These are phyloP conservation scores for Drosophila mayaguana DNA, from an alignment of 2,888 invertebrate genomes.

Conservation along the genomic window DNA sequence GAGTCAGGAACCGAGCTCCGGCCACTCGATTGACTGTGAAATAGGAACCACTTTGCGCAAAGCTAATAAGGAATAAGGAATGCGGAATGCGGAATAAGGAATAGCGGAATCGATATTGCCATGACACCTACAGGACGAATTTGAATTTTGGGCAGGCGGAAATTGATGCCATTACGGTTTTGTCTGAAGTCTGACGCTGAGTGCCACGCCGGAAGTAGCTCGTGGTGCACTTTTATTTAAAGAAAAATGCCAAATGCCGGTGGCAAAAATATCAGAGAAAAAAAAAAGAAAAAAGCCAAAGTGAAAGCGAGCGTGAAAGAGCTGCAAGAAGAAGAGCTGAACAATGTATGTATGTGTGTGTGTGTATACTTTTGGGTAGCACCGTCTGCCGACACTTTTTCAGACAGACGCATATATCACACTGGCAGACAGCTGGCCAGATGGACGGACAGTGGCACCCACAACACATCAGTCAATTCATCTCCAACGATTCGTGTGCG, in stretches of 20 bases:
- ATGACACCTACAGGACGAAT: slow-evolving; percentile 50
- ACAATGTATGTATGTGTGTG: not conserved
- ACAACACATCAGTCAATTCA: slow-evolving; percentile 75
- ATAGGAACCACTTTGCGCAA: slow-evolving; percentile 51
- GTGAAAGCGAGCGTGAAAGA: slow-evolving; percentile 59
- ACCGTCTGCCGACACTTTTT: slow-evolving; percentile 44
- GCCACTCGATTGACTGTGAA: slow-evolving; percentile 41
- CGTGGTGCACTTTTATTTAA: slow-evolving; percentile 62
- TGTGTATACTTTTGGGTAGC: slow-evolving; percentile 1
- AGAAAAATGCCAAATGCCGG: slow-evolving; percentile 52
- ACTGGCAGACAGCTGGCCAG: slow-evolving; percentile 38
- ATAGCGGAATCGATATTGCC: slow-evolving; percentile 43
- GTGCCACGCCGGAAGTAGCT: slow-evolving; percentile 51
- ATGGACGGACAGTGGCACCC: slow-evolving; percentile 38
- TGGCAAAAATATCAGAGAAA: slow-evolving; percentile 44
- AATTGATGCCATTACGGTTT: slow-evolving; percentile 76
- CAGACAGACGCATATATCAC: slow-evolving; percentile 71
- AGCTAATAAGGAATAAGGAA: slow-evolving; percentile 47
- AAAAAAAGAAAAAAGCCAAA: slow-evolving; percentile 34
- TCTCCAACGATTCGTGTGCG: slow-evolving; percentile 42
- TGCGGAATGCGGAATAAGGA: not conserved
- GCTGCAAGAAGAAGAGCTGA: slow-evolving; percentile 3
- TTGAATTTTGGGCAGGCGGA: slow-evolving; percentile 68
- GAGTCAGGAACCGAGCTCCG: slow-evolving; percentile 10
- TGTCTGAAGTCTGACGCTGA: slow-evolving; percentile 39